Base-by-base conservation (phyloP, 2,797 vertebrate species). In the Parauchenoglanis punctatus region DNA sequence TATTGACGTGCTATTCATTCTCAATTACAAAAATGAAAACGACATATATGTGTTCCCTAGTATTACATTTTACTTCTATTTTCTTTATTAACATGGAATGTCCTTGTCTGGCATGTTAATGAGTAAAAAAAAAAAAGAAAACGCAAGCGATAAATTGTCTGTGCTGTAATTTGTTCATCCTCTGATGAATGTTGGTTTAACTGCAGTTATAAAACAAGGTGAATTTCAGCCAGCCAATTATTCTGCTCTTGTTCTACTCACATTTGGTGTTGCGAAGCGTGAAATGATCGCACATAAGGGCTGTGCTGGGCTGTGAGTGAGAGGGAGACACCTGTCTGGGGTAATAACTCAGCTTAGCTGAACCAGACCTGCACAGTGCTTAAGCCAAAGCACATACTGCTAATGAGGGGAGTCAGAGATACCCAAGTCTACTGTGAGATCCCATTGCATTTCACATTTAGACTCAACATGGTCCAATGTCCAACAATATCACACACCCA, bases 271-370 rank as follows among this genome's bases (percentile, higher is more conserved):
- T 80, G 88, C 63, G 84, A 88, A 91, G 92, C 90, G 86, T 95
- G 91, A 95, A 95, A 92, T 91, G 68, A 92, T 91, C 89, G 88
- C 86, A 77, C 49, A 31, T 46, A 17, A 67, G 89, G 88, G 90
- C 89, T 78, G 56, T 88, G 92, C 91, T 92, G 83, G 49, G 70
- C 52, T 86, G 86, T 87, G 86, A 93, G 84, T 88, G 86, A 90
- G 90, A 89, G 85, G 89, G 92, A 92, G 91, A 94, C 93, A 93
- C 92, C 91, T 94, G 94, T 94, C 92, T 91, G 86, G 90, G 84
- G 90, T 93, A 93, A 93, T 94, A 95, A 92, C 85, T 93, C 87
- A 92, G 89, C 90, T 88, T 49, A 84, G 72, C 86, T 88, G 87
- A 77, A 75, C 80, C 44, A 87, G 28, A 89, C 88, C 88, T 83